phyloP scores from a whole-genome alignment of 2,888 invertebrate genomes.

The Ametastegia equiseti region DNA sequence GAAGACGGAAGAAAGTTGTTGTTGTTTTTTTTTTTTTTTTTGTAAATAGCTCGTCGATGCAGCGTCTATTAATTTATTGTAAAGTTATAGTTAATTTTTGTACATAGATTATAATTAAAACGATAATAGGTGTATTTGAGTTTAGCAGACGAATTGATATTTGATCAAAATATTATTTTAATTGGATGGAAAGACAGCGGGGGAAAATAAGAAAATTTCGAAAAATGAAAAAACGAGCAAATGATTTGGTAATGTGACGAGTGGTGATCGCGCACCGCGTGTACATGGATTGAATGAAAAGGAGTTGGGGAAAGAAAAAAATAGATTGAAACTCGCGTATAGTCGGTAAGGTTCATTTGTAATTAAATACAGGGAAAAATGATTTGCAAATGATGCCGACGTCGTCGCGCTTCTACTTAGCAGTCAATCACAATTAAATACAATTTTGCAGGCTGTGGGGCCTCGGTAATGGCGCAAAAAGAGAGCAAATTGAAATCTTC shows the following conservation, averaged over 20 bases:
- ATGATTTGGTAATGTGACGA: background rate
- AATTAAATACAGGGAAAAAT: constrained; percentile 67
- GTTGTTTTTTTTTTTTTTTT: no score
- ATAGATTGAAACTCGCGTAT: background rate
- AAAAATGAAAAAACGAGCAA: background rate
- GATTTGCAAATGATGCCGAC: constrained; percentile 63
- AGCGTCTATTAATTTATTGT: constrained; percentile 20
- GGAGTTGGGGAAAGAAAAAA: background rate
- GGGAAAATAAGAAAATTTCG: background rate
- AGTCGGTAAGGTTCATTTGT: constrained; percentile 37
- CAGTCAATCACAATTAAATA: constrained; percentile 75
- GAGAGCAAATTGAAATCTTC: constrained; percentile 74
- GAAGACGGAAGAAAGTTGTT: background rate
- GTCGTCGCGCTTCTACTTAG: constrained; percentile 67
- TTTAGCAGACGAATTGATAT: constrained; percentile 5
- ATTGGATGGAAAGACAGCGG: background rate
- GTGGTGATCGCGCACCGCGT: background rate
- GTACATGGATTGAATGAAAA: background rate
- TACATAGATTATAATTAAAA: no score
- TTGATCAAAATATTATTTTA: background rate
- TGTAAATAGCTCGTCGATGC: background rate
- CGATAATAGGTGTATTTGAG: constrained; percentile 10
- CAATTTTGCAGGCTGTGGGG: constrained; percentile 69
- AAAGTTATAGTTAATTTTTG: constrained; percentile 15
- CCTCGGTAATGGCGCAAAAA: constrained; percentile 71